phyloP scores from a whole-genome alignment of 2,113 vertebrate genomes.

The Malurus alboscapulatus region DNA sequence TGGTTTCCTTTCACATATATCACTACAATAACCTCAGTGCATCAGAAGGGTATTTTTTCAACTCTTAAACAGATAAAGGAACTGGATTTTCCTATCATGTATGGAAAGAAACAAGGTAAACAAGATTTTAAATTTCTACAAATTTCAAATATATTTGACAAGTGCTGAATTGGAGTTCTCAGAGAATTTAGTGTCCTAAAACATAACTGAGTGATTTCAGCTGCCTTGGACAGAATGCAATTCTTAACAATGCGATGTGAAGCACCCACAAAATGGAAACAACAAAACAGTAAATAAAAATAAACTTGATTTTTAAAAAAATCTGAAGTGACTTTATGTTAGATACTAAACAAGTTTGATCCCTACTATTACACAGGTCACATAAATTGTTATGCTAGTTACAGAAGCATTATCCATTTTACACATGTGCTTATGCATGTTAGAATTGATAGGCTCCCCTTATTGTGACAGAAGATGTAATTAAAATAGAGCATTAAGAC shows the following conservation, averaged over 20 bases:
- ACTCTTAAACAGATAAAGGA: background rate
- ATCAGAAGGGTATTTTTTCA: background rate
- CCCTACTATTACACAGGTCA: background rate
- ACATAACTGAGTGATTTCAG: background rate
- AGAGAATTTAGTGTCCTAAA: background rate
- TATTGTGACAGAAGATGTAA: background rate
- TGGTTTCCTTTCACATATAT: background rate
- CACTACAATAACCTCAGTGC: background rate
- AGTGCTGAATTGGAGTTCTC: background rate
- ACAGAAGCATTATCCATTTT: background rate
- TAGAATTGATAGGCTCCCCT: background rate
- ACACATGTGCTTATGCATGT: background rate
- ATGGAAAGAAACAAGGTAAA: background rate
- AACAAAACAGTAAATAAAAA: background rate
- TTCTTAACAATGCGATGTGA: background rate
- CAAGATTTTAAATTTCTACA: background rate
- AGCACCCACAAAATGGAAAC: background rate
- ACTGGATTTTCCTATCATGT: background rate
- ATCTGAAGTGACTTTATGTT: background rate
- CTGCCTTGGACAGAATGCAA: background rate
- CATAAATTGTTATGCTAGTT: rapidly evolving
- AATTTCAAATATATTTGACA: background rate
- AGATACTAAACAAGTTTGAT: background rate
- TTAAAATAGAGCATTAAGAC: background rate
- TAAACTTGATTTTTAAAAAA: background rate